These are phyloP conservation scores for Drosophila aff. DNA, from an alignment of 1,140 invertebrate genomes.

Conservation along the genomic window DNA sequence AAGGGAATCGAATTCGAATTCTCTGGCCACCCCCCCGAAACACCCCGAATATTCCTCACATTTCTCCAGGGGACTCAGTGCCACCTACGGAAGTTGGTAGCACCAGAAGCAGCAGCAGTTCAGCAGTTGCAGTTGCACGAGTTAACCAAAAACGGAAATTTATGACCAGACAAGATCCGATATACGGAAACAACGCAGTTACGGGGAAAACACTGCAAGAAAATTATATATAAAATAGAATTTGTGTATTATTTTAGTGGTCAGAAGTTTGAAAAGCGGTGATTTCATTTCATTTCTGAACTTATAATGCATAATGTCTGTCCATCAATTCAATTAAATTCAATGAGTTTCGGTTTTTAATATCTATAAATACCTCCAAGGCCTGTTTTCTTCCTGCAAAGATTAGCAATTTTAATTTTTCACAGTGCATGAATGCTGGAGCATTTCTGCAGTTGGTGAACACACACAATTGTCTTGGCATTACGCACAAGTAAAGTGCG, in stretches of 20 bases:
- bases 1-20: slow-evolving; percentile 31
- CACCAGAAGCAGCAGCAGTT: slow-evolving; percentile 11
- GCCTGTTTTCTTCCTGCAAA: too few relatives aligned
- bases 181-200: slow-evolving; percentile 37
- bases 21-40: not conserved
- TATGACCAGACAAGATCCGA: slow-evolving; percentile 57
- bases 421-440: not conserved
- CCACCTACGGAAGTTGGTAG: slow-evolving; percentile 24
- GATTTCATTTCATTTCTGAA: too few relatives aligned
- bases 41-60: slow-evolving; percentile 4
- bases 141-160: slow-evolving; percentile 72
- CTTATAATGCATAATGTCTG: too few relatives aligned
- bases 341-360: too few relatives aligned
- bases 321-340: too few relatives aligned
- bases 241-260: not conserved
- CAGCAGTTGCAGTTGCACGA: slow-evolving; percentile 28
- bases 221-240: not conserved
- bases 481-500: slow-evolving; percentile 47
- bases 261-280: not conserved
- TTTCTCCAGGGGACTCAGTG: not conserved
- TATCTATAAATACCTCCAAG: too few relatives aligned
- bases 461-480: slow-evolving; percentile 65
- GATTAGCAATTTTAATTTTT: not conserved
- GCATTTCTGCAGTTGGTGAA: slow-evolving; percentile 22
- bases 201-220: not conserved